phyloP scores from a whole-genome alignment of 92 coral and sea anemone species.

The Palythoa grandiflora region DNA sequence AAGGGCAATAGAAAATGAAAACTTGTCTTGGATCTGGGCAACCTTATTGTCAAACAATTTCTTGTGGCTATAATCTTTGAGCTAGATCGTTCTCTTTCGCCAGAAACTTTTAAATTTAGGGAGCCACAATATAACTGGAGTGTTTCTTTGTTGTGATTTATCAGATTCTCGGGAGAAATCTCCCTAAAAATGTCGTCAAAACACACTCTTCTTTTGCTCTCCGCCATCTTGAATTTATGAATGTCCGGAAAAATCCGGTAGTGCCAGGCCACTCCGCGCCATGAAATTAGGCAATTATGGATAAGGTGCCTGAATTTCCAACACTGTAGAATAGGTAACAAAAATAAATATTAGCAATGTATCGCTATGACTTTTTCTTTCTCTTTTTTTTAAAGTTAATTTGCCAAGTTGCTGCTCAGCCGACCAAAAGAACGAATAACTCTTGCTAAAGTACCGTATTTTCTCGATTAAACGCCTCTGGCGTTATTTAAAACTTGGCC shows the following conservation, averaged over 20 bases:
- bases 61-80: background rate
- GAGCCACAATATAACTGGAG: background rate
- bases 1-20: background rate
- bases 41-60: conserved; percentile 3
- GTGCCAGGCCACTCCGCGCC: too few relatives aligned
- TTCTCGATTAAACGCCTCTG: too few relatives aligned
- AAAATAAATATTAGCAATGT: too few relatives aligned
- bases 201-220: background rate
- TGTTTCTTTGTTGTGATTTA: background rate
- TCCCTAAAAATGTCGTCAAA: background rate
- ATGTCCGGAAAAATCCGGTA: background rate
- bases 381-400: too few relatives aligned
- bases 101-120: background rate
- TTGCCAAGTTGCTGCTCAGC: too few relatives aligned
- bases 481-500: too few relatives aligned
- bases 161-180: background rate
- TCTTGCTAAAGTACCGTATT: too few relatives aligned
- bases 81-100: background rate
- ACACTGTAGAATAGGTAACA: too few relatives aligned
- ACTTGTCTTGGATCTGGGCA: background rate
- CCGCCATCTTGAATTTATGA: background rate
- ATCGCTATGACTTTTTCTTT: too few relatives aligned
- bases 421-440: too few relatives aligned
- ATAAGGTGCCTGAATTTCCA: too few relatives aligned
- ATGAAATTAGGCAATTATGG: too few relatives aligned